Conservation (phyloP, 2,888 invertebrate species). For the Acanthoscelides obtectus region DNA sequence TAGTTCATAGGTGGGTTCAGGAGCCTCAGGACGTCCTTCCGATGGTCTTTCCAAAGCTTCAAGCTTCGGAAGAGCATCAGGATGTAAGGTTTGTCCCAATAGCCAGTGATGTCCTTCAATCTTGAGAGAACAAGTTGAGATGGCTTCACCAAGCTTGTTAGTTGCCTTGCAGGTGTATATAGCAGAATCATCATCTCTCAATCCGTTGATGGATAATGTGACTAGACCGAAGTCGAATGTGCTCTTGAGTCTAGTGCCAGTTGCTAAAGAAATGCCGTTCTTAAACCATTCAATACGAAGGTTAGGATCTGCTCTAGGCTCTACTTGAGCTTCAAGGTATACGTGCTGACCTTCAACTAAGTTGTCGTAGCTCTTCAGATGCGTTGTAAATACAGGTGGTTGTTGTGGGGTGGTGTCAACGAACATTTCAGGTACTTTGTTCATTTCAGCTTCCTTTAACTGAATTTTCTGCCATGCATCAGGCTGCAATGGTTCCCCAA, state of each 20-base stretch:
- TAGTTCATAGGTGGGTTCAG: constrained; percentile 75
- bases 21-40: constrained; percentile 60
- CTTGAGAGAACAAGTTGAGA: constrained; percentile 85
- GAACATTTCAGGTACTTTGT: constrained; percentile 83
- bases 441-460: constrained; percentile 87
- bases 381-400: constrained; percentile 93
- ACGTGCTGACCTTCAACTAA: constrained; percentile 83
- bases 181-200: constrained; percentile 88
- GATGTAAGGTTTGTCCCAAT: constrained; percentile 81
- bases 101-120: constrained; percentile 87
- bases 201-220: constrained; percentile 80
- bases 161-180: constrained; percentile 94
- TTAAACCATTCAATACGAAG: constrained; percentile 89
- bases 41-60: constrained; percentile 80
- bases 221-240: constrained; percentile 97
- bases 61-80: constrained; percentile 82
- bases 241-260: constrained; percentile 85
- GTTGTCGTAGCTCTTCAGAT: constrained; percentile 79
- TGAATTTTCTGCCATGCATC: constrained; percentile 91
- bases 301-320: constrained; percentile 85
- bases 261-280: constrained; percentile 80
- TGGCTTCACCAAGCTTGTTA: constrained; percentile 90
- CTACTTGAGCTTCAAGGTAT: constrained; percentile 83
- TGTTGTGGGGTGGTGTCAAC: constrained; percentile 80
- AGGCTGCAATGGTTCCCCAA: constrained; percentile 81